These are phyloP conservation scores for Xylota sylvarum DNA, from an alignment of 2,888 invertebrate species.

Conservation along the genomic window DNA sequence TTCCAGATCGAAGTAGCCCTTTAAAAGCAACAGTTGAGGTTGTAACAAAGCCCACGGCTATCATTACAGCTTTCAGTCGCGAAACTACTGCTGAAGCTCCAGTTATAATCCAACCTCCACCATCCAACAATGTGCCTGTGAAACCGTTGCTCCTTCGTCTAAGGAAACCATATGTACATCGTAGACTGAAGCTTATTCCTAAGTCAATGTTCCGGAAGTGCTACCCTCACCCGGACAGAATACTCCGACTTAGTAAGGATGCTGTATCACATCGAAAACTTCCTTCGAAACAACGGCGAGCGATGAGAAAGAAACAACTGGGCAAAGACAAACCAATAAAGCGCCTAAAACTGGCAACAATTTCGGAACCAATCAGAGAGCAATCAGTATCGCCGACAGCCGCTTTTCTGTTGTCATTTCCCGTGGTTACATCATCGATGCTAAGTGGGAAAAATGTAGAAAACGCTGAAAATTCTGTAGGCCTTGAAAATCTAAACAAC, in stretches of 20 bases:
- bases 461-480: constrained; percentile 78
- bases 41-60: constrained; percentile 24
- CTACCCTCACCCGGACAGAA: constrained; percentile 52
- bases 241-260: constrained; percentile 22
- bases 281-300: not conserved
- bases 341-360: constrained; percentile 85
- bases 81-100: not conserved
- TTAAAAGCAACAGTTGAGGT: constrained; percentile 5
- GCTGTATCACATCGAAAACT: constrained; percentile 1
- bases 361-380: constrained; percentile 86
- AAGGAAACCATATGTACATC: constrained; percentile 9
- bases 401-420: constrained; percentile 88
- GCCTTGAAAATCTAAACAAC: constrained; percentile 77
- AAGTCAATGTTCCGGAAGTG: constrained; percentile 54
- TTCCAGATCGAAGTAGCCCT: constrained; percentile 1
- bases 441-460: constrained; percentile 85
- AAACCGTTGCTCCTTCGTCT: constrained; percentile 55
- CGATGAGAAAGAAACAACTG: not conserved
- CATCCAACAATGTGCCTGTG: constrained; percentile 10
- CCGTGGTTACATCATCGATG: constrained; percentile 86
- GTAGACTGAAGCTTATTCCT: constrained; percentile 12
- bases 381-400: constrained; percentile 88
- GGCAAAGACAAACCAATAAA: not conserved
- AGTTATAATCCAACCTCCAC: not conserved
- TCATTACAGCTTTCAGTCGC: not conserved